A percentile compares a stretch with the other conserved stretches of the same genome.
These are phyloP conservation scores for Torymus texanus DNA, from an alignment of 2,888 invertebrate species.

Conservation along the genomic window DNA sequence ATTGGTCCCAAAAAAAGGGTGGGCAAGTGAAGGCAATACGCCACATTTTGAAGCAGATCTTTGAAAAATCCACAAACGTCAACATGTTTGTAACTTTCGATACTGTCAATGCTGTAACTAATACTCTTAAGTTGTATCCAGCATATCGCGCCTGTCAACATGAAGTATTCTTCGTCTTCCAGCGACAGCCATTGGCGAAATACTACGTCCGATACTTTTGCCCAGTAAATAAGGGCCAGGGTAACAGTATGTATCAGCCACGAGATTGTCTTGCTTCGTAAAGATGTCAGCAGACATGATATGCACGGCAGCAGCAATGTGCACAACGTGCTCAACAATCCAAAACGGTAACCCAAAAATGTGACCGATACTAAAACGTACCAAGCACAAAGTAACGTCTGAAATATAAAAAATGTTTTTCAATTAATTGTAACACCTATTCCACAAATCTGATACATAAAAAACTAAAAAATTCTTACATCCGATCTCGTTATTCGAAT, in stretches of 20 bases:
- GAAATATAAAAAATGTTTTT: constrained; percentile 17
- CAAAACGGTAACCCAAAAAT: constrained; percentile 76
- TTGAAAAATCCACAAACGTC: constrained; percentile 69
- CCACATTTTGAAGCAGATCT: constrained; percentile 77
- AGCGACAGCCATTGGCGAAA: constrained; percentile 75
- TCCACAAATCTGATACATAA: too few relatives aligned
- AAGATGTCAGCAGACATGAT: constrained; percentile 76
- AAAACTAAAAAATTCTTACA: too few relatives aligned
- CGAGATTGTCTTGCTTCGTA: constrained; percentile 76
- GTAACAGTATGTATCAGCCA: constrained; percentile 78
- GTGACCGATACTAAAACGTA: constrained; percentile 76
- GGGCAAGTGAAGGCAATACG: constrained; percentile 90
- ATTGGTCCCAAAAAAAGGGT: constrained; percentile 91
- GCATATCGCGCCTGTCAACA: constrained; percentile 78
- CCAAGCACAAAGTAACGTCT: constrained; percentile 77
- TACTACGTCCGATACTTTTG: constrained; percentile 75
- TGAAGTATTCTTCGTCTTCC: constrained; percentile 77
- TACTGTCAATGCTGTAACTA: constrained; percentile 82
- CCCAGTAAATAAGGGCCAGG: constrained; percentile 77
- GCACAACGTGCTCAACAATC: constrained; percentile 76
- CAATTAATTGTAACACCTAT: too few relatives aligned
- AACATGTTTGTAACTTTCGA: constrained; percentile 68
- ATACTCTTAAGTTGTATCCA: constrained; percentile 87
- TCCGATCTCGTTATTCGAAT: too few relatives aligned
- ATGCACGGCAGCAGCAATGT: constrained; percentile 78